A percentile compares a stretch with the other conserved stretches of the same genome.
Evolutionary conservation across 2,113 vertebrate species (phyloP).

Genomic region (Podarcis cretensis): DNA sequence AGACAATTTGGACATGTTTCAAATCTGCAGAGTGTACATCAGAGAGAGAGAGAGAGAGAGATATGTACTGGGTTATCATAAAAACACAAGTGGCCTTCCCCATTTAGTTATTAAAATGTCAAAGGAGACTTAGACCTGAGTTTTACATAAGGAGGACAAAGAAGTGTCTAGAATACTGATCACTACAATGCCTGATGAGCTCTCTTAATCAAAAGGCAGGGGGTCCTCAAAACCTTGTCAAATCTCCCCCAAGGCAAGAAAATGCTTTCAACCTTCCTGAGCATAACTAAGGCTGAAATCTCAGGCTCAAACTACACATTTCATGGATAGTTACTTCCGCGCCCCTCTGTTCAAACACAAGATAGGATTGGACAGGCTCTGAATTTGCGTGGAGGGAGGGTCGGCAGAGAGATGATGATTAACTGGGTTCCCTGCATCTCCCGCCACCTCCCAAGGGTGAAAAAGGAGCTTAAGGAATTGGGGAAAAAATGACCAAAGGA

Average conservation of each 20-base stretch:
- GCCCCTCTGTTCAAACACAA: background rate
- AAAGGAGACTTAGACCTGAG: constrained; percentile 51
- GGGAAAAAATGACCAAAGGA: background rate
- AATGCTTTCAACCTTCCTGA: background rate
- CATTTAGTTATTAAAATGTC: constrained; percentile 60
- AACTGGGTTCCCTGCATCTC: background rate
- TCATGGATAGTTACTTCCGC: background rate
- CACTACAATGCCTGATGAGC: background rate
- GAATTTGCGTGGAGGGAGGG: background rate
- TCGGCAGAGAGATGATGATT: background rate
- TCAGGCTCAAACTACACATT: background rate
- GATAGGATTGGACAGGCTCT: background rate
- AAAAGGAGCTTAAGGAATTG: background rate
- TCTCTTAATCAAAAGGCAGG: constrained; percentile 17
- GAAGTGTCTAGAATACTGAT: constrained; percentile 43
- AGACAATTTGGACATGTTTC: constrained; percentile 65
- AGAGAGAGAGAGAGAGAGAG: background rate
- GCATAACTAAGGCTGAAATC: background rate
- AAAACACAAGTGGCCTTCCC: constrained; percentile 55
- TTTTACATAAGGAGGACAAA: constrained; percentile 32
- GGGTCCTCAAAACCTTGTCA: background rate
- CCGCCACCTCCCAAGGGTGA: background rate
- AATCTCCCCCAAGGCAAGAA: background rate
- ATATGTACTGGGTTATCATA: background rate
- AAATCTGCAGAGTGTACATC: constrained; percentile 48